Evolutionary conservation across 1,140 invertebrate genomes (phyloP).

Genomic region (Stratiolaelaps scimitus): DNA sequence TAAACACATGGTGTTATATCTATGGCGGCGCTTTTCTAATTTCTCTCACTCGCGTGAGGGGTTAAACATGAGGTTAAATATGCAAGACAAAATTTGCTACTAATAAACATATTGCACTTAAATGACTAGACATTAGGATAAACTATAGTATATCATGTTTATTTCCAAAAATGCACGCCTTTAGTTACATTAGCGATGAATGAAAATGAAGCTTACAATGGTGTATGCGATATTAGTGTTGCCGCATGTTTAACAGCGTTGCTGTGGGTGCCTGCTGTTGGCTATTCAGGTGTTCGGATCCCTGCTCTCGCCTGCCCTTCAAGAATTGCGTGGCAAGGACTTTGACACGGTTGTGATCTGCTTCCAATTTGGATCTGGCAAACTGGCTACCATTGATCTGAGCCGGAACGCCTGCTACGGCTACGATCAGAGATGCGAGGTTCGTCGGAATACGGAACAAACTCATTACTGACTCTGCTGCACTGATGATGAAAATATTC

Average conservation of each 20-base stretch:
- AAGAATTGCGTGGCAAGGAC: constrained; percentile 50
- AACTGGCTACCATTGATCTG: constrained; percentile 52
- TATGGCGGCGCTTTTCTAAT: too few relatives aligned
- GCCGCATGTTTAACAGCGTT: not conserved
- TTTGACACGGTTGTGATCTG: constrained; percentile 52
- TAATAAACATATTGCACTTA: constrained; percentile 1
- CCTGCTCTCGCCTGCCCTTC: constrained; percentile 46
- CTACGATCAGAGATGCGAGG: constrained; percentile 58
- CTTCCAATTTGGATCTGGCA: constrained; percentile 52
- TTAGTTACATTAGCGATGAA: too few relatives aligned
- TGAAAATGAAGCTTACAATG: too few relatives aligned
- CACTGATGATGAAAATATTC: not conserved
- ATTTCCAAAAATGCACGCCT: too few relatives aligned
- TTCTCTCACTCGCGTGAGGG: too few relatives aligned
- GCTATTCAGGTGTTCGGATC: constrained; percentile 45
- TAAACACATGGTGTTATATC: too few relatives aligned
- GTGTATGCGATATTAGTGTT: too few relatives aligned
- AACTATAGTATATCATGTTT: too few relatives aligned
- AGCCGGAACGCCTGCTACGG: constrained; percentile 52
- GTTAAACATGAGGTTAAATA: not conserved
- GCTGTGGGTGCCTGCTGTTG: constrained; percentile 45
- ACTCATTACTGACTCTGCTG: not conserved
- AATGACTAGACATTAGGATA: too few relatives aligned
- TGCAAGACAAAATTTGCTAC: not conserved
- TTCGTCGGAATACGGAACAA: constrained; percentile 35